These are phyloP conservation scores for Drosophila tsacasi DNA, from an alignment of 1,140 invertebrate species.

Conservation along the genomic window DNA sequence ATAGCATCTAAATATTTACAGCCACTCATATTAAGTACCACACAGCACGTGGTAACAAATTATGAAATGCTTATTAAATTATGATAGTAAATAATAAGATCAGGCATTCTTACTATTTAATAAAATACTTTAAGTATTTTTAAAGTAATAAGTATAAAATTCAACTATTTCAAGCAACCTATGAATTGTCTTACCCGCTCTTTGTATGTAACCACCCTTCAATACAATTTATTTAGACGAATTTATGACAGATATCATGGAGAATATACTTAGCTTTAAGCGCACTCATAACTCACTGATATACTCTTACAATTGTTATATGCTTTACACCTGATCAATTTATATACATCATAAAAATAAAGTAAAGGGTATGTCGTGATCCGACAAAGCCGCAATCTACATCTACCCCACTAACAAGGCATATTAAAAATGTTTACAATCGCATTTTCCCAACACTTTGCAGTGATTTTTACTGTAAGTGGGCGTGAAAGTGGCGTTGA, in stretches of 20 bases:
- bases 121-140: background rate
- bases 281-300: background rate
- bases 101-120: background rate
- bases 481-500: constrained; percentile 59
- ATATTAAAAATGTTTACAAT: constrained; percentile 54
- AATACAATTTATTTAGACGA: background rate
- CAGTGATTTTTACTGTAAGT: constrained; percentile 37
- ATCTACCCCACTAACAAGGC: constrained; percentile 34
- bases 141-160: background rate
- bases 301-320: background rate
- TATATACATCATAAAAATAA: constrained; percentile 2
- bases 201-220: background rate
- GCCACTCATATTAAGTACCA: background rate
- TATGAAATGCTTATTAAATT: background rate
- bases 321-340: background rate
- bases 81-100: background rate
- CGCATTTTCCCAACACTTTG: constrained; percentile 41
- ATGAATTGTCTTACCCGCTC: background rate
- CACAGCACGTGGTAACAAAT: background rate
- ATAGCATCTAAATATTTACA: background rate
- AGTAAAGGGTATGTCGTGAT: constrained; percentile 21
- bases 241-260: constrained; percentile 1
- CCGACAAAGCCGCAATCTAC: constrained; percentile 7
- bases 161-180: too few relatives aligned
- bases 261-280: too few relatives aligned